Evolutionary conservation across 1,140 invertebrate genomes (phyloP).

Genomic region (Cepaea nemoralis): DNA sequence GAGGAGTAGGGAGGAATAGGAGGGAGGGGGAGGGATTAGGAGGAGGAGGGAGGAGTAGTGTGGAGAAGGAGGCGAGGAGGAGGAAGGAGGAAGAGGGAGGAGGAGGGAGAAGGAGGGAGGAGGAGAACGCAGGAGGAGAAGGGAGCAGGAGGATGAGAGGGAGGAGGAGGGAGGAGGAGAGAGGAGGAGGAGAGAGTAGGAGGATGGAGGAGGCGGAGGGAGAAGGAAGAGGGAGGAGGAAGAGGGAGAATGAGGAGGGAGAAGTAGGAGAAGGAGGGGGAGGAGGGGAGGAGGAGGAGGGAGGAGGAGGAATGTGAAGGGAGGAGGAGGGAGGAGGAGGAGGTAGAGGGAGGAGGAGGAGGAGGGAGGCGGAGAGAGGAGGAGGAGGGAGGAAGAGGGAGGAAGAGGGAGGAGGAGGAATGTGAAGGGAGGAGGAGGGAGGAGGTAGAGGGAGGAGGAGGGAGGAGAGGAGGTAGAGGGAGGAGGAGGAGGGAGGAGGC

Average conservation of each 20-base stretch:
- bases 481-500: too few species aligned
- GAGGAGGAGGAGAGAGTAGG: too few species aligned
- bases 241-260: too few species aligned
- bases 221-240: too few species aligned
- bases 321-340: neutral
- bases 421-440: too few species aligned
- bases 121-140: neutral
- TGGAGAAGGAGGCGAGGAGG: too few species aligned
- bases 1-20: too few species aligned
- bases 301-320: too few species aligned
- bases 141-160: neutral
- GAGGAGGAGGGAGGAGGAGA: neutral
- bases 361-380: neutral
- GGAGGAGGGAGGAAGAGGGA: neutral
- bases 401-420: neutral
- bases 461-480: too few species aligned
- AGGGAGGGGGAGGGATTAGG: too few species aligned
- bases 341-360: neutral
- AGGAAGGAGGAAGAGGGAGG: neutral
- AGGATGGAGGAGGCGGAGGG: too few species aligned
- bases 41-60: too few species aligned
- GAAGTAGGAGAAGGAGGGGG: neutral
- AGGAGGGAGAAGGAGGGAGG: neutral
- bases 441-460: neutral
- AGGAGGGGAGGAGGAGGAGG: neutral